Evolutionary conservation across 2,888 invertebrate species (phyloP), one percentile per base, ranked within the genome.

Genomic region (Andrena hattorfiana): DNA sequence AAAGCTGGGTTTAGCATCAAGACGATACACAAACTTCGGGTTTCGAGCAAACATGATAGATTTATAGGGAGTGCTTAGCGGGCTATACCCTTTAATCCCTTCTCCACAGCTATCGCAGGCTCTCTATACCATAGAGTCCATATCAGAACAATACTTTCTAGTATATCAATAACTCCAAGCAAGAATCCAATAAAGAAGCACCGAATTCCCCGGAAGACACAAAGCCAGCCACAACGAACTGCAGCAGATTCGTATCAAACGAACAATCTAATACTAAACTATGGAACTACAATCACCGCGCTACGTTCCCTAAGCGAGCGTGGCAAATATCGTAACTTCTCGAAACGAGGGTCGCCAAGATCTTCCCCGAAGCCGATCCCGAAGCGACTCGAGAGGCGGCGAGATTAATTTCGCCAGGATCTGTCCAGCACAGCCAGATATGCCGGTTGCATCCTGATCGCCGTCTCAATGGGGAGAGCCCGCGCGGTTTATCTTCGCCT

Each of bases 401-500:
- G 16, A 56, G 72, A 81, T 81, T 78, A 81, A 81, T 81, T 72
- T 77, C 78, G 8, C 51, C 5, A n/a, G 72, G 48, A 72, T 67
- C 77, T 59, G 70, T 60, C 20, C 60, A 35, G 48, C 20, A 60
- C 60, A 32, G 76, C 35, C 63, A 63, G 76, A 78, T 68, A 63
- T 69, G 30, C 26, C 62, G 54, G 49, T 49, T 48, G 59, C 64
- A 63, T 79, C 69, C 64, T 68, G 68, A 67, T 76, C 62, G 78
- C 26, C 32, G 70, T 23, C 59, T n/a, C 20, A n/a, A 26, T 35
- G 56, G 56, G 16, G 48, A 68, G 54, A 28, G 28, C 28, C 28
- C 35, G 69, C 68, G 35, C 51, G 77, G 79, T 70, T 77, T 77
- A 80, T 80, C 77, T 70, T 77, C 64, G 69, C 23, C 51, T 20